phyloP scores from a whole-genome alignment of 2,888 invertebrate species.

The Beris chalybata region DNA sequence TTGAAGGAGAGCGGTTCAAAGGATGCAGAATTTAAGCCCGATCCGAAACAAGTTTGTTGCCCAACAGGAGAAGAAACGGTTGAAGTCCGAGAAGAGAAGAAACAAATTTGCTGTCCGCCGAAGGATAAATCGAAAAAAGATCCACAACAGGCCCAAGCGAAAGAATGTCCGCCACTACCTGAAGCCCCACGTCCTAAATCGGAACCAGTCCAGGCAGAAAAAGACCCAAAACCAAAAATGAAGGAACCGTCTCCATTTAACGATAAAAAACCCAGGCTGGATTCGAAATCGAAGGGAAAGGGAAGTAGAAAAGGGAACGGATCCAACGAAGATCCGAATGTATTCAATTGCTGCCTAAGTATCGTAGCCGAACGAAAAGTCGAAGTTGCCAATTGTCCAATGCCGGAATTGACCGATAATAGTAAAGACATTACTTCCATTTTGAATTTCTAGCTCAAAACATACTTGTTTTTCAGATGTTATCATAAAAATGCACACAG shows the following conservation, averaged over 20 bases:
- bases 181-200: neutral
- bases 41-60: constrained; percentile 16
- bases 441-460: too few species aligned
- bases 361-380: constrained; percentile 10
- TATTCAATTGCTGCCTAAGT: constrained; percentile 14
- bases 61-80: neutral
- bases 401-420: constrained; percentile 12
- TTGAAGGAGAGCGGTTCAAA: too few species aligned
- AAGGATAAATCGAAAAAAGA: constrained; percentile 7
- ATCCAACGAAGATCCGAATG: neutral
- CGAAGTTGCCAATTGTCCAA: constrained; percentile 19
- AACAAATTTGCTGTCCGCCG: constrained; percentile 15
- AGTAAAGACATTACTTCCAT: neutral
- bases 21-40: neutral
- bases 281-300: neutral
- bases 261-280: neutral
- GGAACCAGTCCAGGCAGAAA: neutral
- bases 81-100: neutral
- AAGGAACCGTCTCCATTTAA: too few species aligned
- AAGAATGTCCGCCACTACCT: neutral
- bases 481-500: constrained; percentile 68
- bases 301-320: neutral
- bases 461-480: constrained; percentile 61
- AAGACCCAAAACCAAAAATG: neutral
- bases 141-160: neutral